A percentile compares a stretch with the other conserved stretches of the same genome.
phyloP scores from a whole-genome alignment of 2,797 vertebrate genomes.

The Heterohyrax brucei region DNA sequence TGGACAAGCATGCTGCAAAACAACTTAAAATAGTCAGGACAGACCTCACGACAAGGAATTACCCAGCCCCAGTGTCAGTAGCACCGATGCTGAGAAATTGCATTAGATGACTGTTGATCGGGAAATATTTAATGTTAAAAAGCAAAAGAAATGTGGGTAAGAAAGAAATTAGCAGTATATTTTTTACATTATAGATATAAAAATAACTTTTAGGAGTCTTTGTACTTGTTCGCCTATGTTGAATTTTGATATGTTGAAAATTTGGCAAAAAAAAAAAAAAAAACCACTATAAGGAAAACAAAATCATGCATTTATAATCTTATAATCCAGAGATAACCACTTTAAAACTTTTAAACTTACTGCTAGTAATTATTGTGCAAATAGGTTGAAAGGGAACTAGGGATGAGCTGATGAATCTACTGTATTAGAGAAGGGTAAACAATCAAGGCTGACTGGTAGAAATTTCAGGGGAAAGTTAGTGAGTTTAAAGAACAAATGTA shows the following conservation, averaged over 20 bases:
- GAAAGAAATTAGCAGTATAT: not conserved
- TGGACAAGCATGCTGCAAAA: not conserved
- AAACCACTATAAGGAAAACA: conserved; percentile 7
- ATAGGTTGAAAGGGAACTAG: not conserved
- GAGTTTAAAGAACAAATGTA: conserved; percentile 39
- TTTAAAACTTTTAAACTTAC: conserved; percentile 22
- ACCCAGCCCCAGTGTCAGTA: not conserved
- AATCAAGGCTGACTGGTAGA: conserved; percentile 22
- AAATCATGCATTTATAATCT: not conserved
- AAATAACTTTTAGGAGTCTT: conserved; percentile 28
- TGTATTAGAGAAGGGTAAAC: not conserved
- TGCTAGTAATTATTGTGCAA: not conserved
- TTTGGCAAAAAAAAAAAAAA: not conserved
- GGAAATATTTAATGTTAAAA: conserved; percentile 45
- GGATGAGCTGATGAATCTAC: not conserved
- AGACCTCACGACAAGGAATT: not conserved
- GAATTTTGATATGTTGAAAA: not conserved
- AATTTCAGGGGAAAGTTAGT: not conserved
- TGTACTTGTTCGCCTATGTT: not conserved
- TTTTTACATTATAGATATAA: conserved; percentile 31
- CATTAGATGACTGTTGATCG: not conserved
- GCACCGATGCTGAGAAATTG: conserved; percentile 31
- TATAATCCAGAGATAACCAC: not conserved
- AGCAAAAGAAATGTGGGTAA: conserved; percentile 13
- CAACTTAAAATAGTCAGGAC: not conserved